Percentiles rank a stretch among this genome's conserved stretches.
Evolutionary conservation across 2,113 vertebrate species (phyloP).

Genomic region (Rhineura floridana): DNA sequence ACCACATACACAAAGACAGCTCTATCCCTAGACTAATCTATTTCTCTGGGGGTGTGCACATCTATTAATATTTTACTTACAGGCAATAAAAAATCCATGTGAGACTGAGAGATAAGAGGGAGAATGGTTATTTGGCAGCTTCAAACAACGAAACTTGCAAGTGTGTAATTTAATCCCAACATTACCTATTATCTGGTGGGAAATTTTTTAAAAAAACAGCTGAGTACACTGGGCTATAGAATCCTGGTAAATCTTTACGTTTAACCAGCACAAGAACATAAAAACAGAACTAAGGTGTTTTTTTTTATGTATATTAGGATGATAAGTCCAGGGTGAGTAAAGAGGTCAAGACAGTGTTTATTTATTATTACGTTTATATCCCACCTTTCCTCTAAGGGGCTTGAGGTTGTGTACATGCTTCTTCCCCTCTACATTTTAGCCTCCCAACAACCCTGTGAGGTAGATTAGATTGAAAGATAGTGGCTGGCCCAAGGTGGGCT

Average conservation of each 20-base stretch:
- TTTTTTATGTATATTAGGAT: too few relatives aligned
- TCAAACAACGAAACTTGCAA: slow-evolving; percentile 25
- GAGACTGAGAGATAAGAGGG: slow-evolving; percentile 31
- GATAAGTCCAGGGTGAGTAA: neutral
- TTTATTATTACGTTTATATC: too few relatives aligned
- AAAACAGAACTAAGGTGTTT: neutral
- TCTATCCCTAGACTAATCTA: neutral
- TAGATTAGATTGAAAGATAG: too few relatives aligned
- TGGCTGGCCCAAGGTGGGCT: too few relatives aligned
- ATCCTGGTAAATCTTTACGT: neutral
- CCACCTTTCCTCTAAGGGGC: too few relatives aligned
- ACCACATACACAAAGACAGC: neutral
- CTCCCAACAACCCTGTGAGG: too few relatives aligned
- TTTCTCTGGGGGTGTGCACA: accelerated
- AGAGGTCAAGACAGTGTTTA: too few relatives aligned
- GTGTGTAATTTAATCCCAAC: slow-evolving; percentile 14
- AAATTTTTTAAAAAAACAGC: too few relatives aligned
- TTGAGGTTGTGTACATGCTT: too few relatives aligned
- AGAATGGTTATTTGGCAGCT: slow-evolving; percentile 21
- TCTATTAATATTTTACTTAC: slow-evolving; percentile 25
- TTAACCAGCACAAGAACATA: neutral
- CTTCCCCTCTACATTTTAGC: too few relatives aligned
- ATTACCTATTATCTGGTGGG: neutral
- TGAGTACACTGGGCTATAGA: neutral
- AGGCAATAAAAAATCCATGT: neutral